Evolutionary conservation across 1,140 invertebrate genomes (phyloP), one percentile per base, ranked within the genome.

Genomic region (Dufourea novaeangliae): DNA sequence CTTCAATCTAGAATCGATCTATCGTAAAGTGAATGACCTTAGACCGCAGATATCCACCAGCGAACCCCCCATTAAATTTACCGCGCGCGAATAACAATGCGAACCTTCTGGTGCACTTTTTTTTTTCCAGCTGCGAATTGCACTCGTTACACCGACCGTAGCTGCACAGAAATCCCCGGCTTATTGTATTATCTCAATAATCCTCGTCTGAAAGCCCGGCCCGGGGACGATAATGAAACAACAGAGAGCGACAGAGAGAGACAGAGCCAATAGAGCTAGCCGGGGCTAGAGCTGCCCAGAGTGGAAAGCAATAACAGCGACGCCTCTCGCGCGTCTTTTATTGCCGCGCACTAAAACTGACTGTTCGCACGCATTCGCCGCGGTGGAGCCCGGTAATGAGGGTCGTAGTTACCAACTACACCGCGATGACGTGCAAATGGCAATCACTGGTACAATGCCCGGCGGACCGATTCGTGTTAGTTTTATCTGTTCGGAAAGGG

Each of bases 391-490:
- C 46, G 8, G 64, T 84, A 85, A 84, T 63, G 69, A 84, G 69
- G 46, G 12, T 72, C 68, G 59, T 63, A 62, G 72, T 74, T n/a
- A 73, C 57, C 17, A 66, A 72, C 69, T 78, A 78, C 83, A 80
- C 83, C 39, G 39, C 68, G 81, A 84, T 84, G 68, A 84, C 82
- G 73, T 78, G 78, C 78, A 84, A 84, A 84, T 80, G 73, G 78
- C 72, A 46, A 39, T 37, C 57, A 27, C 68, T 69, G 41, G 41
- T 62, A 83, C 82, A 73, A 80, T 80, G 41, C 39, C 32, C 44
- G 46, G 0, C 32, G n/a, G 46, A 34, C 50, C 27, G 68, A 73
- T 37, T 70, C 80, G 44, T 44, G 69, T 79, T 57, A 71, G 46
- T 68, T 57, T 83, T 83, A 80, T 83, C 61, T 56, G 10, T 32